phyloP scores from a whole-genome alignment of 2,113 vertebrate species.

The Ictidomys tridecemlineatus region DNA sequence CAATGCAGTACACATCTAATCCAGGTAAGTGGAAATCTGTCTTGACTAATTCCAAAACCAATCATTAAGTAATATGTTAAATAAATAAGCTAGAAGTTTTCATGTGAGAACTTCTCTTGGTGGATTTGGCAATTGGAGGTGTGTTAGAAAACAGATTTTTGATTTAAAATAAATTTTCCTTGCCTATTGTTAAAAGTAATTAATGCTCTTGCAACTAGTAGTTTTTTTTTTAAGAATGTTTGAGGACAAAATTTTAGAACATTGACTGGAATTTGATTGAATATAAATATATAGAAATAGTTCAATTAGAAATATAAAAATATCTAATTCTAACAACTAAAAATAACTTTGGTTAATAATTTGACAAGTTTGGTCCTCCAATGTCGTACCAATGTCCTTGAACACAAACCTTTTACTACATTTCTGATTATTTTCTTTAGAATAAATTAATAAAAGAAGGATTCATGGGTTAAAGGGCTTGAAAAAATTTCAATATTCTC shows the following conservation, averaged over 20 bases:
- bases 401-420: not conserved
- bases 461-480: constrained; percentile 24
- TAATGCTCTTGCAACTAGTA: not conserved
- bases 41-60: not conserved
- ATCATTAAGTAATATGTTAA: not conserved
- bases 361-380: constrained; percentile 22
- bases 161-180: constrained; percentile 44
- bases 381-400: not conserved
- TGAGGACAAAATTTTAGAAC: constrained; percentile 15
- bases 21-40: constrained; percentile 90
- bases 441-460: constrained; percentile 28
- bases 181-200: not conserved
- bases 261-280: constrained; percentile 6
- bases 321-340: not conserved
- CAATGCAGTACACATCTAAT: constrained; percentile 99
- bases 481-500: not conserved
- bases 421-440: constrained; percentile 40
- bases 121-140: not conserved
- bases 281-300: not conserved
- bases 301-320: constrained; percentile 39
- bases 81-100: not conserved
- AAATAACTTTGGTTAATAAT: not conserved
- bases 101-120: not conserved
- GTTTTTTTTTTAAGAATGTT: constrained; percentile 63
- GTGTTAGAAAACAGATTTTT: constrained; percentile 9